These are phyloP conservation scores for Neodiprion pinetum DNA, from an alignment of 1,140 invertebrate genomes.

Conservation along the genomic window DNA sequence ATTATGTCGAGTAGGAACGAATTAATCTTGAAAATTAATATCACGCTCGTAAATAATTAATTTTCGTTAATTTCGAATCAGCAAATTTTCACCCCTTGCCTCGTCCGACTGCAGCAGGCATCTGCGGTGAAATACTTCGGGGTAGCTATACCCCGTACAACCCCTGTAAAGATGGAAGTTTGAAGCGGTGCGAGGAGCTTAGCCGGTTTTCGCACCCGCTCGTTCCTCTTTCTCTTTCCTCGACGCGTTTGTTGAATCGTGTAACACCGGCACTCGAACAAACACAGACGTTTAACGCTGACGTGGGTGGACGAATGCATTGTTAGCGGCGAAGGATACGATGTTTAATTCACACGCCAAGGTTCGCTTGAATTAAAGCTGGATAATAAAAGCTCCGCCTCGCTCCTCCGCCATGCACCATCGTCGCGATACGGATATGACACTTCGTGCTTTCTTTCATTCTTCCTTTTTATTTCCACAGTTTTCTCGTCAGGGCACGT, in stretches of 20 bases:
- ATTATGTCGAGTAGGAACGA: slow-evolving; percentile 26
- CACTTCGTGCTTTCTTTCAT: slow-evolving; percentile 23
- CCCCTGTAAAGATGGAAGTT: neutral
- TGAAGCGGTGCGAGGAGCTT: neutral
- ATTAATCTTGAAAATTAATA: slow-evolving; percentile 59
- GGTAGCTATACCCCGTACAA: too few species aligned
- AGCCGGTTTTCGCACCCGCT: neutral
- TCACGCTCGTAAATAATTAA: slow-evolving; percentile 56
- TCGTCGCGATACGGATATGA: neutral
- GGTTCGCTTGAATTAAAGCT: slow-evolving; percentile 60
- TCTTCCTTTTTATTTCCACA: slow-evolving; percentile 25
- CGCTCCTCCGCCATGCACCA: slow-evolving; percentile 17
- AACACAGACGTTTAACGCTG: slow-evolving; percentile 47
- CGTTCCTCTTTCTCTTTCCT: neutral
- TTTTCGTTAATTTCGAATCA: slow-evolving; percentile 60
- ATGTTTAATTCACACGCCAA: slow-evolving; percentile 59
- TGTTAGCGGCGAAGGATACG: slow-evolving; percentile 28
- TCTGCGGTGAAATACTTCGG: too few species aligned
- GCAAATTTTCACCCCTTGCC: slow-evolving; percentile 27
- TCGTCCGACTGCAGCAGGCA: slow-evolving; percentile 24
- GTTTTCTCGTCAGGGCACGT: neutral
- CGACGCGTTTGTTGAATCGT: slow-evolving; percentile 41
- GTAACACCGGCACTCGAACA: too few species aligned
- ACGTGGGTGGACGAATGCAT: slow-evolving; percentile 16
- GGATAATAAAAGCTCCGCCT: slow-evolving; percentile 57